Conservation (phyloP, 2,888 invertebrate species). For the Panopea generosa region DNA sequence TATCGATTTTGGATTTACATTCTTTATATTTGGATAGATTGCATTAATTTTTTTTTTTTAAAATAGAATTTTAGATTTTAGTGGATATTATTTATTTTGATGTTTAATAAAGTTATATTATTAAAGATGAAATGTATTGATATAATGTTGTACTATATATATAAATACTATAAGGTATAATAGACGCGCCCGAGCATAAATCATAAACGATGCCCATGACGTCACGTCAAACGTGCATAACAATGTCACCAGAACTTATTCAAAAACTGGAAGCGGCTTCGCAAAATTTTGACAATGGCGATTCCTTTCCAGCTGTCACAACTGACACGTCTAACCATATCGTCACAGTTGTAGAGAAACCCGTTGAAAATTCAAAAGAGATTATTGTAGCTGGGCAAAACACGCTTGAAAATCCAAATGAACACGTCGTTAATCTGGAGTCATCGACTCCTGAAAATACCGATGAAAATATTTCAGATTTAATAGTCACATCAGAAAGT, state of each 20-base stretch:
- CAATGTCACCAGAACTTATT: constrained; percentile 56
- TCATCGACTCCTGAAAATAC: constrained; percentile 8
- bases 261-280: constrained; percentile 40
- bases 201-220: constrained; percentile 61
- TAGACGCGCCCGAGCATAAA: no score
- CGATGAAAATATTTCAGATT: not conserved
- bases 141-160: no score
- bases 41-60: no score
- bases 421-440: constrained; percentile 16
- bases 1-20: no score
- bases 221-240: constrained; percentile 52
- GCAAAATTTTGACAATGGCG: constrained; percentile 2
- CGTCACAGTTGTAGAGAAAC: constrained; percentile 30
- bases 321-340: not conserved
- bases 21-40: no score
- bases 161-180: no score
- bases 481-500: constrained; percentile 8
- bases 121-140: no score
- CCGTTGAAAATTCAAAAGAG: constrained; percentile 46
- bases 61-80: no score
- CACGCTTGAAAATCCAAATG: constrained; percentile 13
- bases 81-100: no score
- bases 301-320: not conserved
- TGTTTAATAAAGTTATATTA: no score
- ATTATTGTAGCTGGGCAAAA: constrained; percentile 36